Evolutionary conservation across 30 jellyfish, hydroid and myxozoan species (phyloP).

Genomic region (Morbakka virulenta): DNA sequence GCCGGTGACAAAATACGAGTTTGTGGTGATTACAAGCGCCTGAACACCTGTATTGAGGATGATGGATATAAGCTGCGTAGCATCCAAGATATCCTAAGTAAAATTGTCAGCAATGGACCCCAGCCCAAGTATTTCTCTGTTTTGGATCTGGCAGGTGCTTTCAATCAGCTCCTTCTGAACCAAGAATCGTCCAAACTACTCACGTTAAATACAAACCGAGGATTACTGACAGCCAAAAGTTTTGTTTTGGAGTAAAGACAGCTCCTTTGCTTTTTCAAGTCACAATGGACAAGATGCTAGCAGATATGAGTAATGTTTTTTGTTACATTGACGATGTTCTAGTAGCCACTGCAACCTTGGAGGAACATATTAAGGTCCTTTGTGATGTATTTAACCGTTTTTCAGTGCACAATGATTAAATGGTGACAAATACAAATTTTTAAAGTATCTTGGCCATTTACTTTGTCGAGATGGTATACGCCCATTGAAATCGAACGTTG

Average conservation of each 20-base stretch:
- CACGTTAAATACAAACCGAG: conserved; percentile 64
- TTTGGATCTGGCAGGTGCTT: no score
- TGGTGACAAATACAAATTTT: conserved; percentile 23
- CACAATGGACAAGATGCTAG: no score
- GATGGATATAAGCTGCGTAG: no score
- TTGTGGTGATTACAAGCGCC: no score
- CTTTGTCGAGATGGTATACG: conserved; percentile 33
- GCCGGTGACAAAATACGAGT: no score
- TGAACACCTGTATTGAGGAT: no score
- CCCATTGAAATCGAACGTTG: conserved; percentile 19
- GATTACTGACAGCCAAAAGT: conserved; percentile 24
- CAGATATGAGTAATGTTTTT: no score
- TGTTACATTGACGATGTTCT: conserved; percentile 48
- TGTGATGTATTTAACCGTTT: conserved; percentile 22
- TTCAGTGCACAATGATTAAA: neutral
- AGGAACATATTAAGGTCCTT: conserved; percentile 15
- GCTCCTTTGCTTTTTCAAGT: conserved; percentile 48
- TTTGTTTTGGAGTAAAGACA: conserved; percentile 31
- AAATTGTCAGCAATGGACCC: no score
- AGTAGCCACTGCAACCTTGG: neutral
- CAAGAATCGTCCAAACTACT: no score
- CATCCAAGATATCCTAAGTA: no score
- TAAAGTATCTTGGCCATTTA: conserved; percentile 41
- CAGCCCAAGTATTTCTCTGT: no score
- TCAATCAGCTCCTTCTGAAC: no score